Percentiles rank a stretch among this genome's conserved stretches.
phyloP scores from a whole-genome alignment of 2,113 vertebrate genomes.

The Leucoraja erinaceus region DNA sequence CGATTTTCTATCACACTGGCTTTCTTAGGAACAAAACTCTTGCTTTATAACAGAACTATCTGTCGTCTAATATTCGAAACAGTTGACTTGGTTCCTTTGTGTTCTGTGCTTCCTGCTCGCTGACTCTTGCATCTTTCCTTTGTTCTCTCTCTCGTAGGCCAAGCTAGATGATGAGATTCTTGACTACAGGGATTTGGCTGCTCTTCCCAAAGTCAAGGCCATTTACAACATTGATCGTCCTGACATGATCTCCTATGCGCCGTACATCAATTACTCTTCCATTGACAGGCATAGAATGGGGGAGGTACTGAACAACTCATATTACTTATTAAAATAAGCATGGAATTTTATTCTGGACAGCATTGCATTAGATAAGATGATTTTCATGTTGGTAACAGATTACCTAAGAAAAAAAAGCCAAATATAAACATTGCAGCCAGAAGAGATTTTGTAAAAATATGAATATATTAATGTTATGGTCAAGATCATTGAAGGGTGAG shows the following conservation, averaged over 20 bases:
- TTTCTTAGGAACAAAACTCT: no score
- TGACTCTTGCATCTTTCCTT: constrained; percentile 37
- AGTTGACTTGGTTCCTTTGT: background rate
- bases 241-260: constrained; percentile 95
- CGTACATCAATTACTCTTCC: constrained; percentile 79
- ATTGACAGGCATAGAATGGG: constrained; percentile 74
- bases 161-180: constrained; percentile 91
- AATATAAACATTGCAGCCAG: background rate
- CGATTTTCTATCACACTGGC: no score
- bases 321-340: background rate
- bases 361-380: no score
- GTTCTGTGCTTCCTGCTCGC: background rate
- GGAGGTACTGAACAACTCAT: constrained; percentile 66
- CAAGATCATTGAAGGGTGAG: background rate
- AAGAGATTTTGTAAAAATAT: background rate
- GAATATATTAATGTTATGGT: background rate
- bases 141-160: constrained; percentile 64
- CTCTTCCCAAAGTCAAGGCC: constrained; percentile 91
- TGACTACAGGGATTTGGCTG: constrained; percentile 95
- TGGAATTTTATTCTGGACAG: constrained; percentile 1
- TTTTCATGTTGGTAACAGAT: no score
- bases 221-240: constrained; percentile 97
- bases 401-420: background rate
- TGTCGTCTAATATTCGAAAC: background rate
- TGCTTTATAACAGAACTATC: no score